These are phyloP conservation scores for Acrocera orbiculus DNA, from an alignment of 2,888 invertebrate genomes.

Conservation along the genomic window DNA sequence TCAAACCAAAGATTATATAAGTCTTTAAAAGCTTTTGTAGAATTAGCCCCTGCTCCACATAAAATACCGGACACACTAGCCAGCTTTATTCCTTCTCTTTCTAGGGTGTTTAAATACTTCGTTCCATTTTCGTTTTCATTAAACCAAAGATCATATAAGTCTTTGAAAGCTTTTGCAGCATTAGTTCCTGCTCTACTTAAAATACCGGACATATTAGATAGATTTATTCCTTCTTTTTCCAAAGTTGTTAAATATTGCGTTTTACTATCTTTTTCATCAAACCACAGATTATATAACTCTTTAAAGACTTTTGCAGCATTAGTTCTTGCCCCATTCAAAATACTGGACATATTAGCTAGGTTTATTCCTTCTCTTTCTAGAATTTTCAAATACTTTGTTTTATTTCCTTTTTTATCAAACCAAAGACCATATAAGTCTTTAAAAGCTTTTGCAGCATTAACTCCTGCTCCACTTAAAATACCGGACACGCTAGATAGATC, in stretches of 20 bases:
- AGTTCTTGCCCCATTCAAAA: slow-evolving; percentile 12
- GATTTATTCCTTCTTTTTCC: slow-evolving; percentile 3
- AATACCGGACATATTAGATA: slow-evolving; percentile 1
- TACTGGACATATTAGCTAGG: slow-evolving; percentile 5
- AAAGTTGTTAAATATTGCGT: slow-evolving; percentile 2
- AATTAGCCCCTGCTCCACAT: slow-evolving; percentile 1
- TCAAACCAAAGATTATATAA: slow-evolving; percentile 15
- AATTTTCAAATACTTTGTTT: slow-evolving; percentile 4
- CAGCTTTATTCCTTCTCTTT: slow-evolving; percentile 2
- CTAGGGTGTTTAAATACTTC: slow-evolving; percentile 2
- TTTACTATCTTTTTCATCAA: slow-evolving; percentile 16
- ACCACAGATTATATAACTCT: slow-evolving; percentile 18
- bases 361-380: slow-evolving; percentile 2
- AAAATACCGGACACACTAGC: slow-evolving; percentile 2
- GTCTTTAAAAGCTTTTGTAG: slow-evolving; percentile 13
- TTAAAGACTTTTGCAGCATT: slow-evolving; percentile 12
- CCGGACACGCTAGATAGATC: slow-evolving; percentile 1
- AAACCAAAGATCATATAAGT: slow-evolving; percentile 2
- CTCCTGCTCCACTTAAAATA: slow-evolving; percentile 3
- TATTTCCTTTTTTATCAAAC: slow-evolving; percentile 9
- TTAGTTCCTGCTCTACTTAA: slow-evolving; percentile 9
- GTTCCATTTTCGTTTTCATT: slow-evolving; percentile 6
- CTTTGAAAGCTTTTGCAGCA: slow-evolving; percentile 3
- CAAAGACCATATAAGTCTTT: slow-evolving; percentile 13
- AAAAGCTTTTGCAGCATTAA: slow-evolving; percentile 11